Percentiles rank a stretch among this genome's conserved stretches.
Conservation (phyloP, 2,113 vertebrate genomes). For the Mobula birostris region DNA sequence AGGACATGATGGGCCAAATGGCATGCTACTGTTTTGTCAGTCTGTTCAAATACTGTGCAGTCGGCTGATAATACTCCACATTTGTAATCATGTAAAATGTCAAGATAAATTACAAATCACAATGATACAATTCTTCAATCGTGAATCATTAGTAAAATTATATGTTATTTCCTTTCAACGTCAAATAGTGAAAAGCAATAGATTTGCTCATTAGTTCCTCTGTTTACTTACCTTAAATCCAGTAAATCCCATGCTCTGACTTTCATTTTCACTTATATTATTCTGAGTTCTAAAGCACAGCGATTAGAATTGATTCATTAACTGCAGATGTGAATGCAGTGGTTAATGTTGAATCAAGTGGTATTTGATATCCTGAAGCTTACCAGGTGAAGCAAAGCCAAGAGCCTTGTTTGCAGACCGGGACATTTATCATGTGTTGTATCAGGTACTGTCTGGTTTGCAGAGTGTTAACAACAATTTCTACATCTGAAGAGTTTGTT, state of each 20-base stretch:
- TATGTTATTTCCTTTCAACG: neutral
- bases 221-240: neutral
- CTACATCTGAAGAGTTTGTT: no score
- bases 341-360: neutral
- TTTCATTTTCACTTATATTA: neutral
- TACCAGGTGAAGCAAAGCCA: neutral
- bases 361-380: neutral
- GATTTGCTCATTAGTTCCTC: neutral
- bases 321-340: neutral
- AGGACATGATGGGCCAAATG: neutral
- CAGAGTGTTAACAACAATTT: no score
- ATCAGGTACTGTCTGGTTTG: no score
- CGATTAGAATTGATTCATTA: neutral
- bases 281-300: neutral
- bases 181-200: neutral
- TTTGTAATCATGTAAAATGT: neutral
- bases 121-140: neutral
- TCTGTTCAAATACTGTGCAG: neutral
- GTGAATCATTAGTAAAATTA: neutral
- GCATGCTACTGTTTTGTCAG: neutral
- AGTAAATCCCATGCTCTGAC: neutral
- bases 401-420: neutral
- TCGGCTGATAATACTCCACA: neutral
- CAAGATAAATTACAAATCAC: neutral
- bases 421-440: no score